Base-by-base conservation (phyloP, 1,140 invertebrate species). In the Dendrolimus punctatus region DNA sequence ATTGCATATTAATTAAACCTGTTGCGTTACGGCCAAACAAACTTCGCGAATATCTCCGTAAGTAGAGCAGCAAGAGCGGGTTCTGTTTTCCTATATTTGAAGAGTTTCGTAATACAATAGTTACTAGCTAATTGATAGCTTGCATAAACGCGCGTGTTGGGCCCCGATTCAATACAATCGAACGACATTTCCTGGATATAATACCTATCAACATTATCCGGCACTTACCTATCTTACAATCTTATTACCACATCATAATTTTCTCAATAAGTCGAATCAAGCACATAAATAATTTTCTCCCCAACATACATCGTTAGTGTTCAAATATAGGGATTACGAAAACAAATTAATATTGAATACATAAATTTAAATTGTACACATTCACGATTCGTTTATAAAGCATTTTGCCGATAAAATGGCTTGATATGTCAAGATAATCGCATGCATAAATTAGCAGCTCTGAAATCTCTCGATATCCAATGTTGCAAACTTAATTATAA, bases 61-160 rank as follows among this genome's bases (percentile, higher is more conserved):
- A 63, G 58, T 70, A 49, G 64, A 67, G 60, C 60, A 65, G 48
- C 40, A 47, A 58, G 53, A 60, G 57, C 58, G 51, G 44, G 57
- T 66, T 62, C 60, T 68, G 64, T 70, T 73, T 63, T 58, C 69
- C 67, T 64, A 51, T 59, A 47, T 49, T 49, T 62, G 57, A 59
- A 50, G 49, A 46, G 42, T 50, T 56, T 57, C 69, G 77, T 76
- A 82, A 83, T 62, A 80, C 77, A 80, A 84, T 80, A 71, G 69
- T 66, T 71, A 67, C 66, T 58, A 64, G 61, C 75, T 85, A 83
- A 82, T 85, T 77, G 74, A 83, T 80, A 68, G 68, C 73, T 85
- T 85, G 76, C 82, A 76, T 81, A 85, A 85, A 69, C 66, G 49
- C 62, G 67, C 70, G 71, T 70, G 64, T 72, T 73, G 66, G 61